These are phyloP conservation scores for Betta splendens DNA, from an alignment of 2,797 vertebrate species.

Conservation along the genomic window DNA sequence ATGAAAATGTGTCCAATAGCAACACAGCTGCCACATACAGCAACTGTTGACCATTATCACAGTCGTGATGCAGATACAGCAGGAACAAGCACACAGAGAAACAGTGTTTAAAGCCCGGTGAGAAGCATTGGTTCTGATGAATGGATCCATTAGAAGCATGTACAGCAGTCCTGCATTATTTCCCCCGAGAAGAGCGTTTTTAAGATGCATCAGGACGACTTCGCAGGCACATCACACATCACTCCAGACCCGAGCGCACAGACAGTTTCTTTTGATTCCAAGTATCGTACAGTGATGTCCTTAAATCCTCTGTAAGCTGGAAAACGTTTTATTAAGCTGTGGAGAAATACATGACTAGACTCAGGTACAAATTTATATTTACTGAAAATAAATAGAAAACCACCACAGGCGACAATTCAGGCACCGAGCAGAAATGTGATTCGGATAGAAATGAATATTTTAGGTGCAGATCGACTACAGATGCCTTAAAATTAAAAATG, in stretches of 20 bases:
- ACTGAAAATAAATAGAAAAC: too few relatives aligned
- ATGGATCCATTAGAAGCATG: slow-evolving; percentile 45
- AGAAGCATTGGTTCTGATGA: slow-evolving; percentile 61
- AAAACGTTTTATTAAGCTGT: background rate
- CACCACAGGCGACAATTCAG: background rate
- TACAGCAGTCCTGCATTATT: slow-evolving; percentile 57
- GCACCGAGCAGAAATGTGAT: too few relatives aligned
- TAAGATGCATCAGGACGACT: slow-evolving; percentile 26
- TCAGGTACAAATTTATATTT: background rate
- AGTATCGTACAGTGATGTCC: slow-evolving; percentile 8
- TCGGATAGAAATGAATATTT: too few relatives aligned
- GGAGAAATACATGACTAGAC: background rate
- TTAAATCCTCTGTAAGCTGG: slow-evolving; percentile 2
- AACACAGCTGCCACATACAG: background rate
- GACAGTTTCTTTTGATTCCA: slow-evolving; percentile 21
- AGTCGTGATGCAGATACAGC: background rate
- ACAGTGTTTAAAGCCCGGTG: slow-evolving; percentile 44
- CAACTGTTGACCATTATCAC: too few relatives aligned
- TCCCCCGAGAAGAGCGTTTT: slow-evolving; percentile 58
- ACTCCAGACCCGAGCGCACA: slow-evolving; percentile 9
- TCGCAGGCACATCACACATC: background rate
- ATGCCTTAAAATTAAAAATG: too few relatives aligned
- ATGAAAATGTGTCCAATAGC: slow-evolving; percentile 22
- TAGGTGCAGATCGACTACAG: too few relatives aligned
- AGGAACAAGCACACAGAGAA: slow-evolving; percentile 1